Percentiles rank a stretch among this genome's conserved stretches.
These are phyloP conservation scores for Ammospiza maritima DNA, from an alignment of 2,797 vertebrate genomes.

Conservation along the genomic window DNA sequence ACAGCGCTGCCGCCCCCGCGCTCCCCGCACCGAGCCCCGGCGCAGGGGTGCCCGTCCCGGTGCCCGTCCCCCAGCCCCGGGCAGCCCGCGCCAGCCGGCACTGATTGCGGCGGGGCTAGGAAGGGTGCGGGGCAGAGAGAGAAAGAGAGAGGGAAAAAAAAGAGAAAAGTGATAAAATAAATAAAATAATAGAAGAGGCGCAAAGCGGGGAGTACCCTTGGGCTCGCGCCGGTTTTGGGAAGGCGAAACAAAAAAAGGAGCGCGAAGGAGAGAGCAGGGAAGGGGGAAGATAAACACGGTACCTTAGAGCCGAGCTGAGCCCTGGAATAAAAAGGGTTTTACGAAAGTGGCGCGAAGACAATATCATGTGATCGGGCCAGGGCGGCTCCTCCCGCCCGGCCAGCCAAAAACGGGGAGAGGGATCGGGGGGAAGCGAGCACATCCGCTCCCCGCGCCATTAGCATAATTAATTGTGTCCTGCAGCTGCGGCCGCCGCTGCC, in stretches of 20 bases:
- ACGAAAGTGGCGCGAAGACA: conserved; percentile 92
- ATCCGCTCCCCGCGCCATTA: conserved; percentile 81
- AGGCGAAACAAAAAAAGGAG: background rate
- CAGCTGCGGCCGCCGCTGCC: conserved; percentile 63
- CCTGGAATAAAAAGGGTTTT: conserved; percentile 73
- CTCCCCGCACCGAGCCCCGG: too few relatives aligned
- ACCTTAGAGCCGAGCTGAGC: conserved; percentile 73
- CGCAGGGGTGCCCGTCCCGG: background rate
- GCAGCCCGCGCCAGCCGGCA: background rate
- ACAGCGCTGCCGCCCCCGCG: background rate
- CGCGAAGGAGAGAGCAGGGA: background rate
- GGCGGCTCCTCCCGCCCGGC: conserved; percentile 79
- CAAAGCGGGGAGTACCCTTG: background rate
- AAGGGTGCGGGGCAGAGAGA: background rate
- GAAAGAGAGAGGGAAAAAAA: accelerated
- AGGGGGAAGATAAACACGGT: conserved; percentile 60
- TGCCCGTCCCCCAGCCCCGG: background rate
- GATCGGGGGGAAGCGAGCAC: conserved; percentile 66
- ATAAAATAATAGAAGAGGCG: background rate
- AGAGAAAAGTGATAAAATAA: background rate
- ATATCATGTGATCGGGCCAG: conserved; percentile 81
- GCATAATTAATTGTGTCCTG: conserved; percentile 84
- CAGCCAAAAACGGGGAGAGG: conserved; percentile 57
- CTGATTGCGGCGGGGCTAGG: background rate
- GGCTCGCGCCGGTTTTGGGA: background rate